phyloP scores from a whole-genome alignment of 2,797 vertebrate genomes.

The Graptemys geographica region DNA sequence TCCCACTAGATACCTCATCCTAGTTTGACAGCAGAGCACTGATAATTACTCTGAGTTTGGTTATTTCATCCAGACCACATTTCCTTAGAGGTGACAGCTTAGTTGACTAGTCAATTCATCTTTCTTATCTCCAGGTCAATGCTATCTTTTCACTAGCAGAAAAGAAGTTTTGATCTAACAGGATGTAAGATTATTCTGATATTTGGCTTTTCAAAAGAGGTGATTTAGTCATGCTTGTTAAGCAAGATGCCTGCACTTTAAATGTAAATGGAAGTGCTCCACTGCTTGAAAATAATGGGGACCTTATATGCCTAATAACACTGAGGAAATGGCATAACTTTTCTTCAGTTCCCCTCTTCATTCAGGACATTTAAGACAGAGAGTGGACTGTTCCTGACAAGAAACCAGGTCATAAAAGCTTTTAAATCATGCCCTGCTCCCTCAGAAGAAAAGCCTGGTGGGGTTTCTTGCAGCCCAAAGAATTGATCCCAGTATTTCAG shows the following conservation, averaged over 20 bases:
- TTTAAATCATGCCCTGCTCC: no score
- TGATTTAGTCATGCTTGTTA: not conserved
- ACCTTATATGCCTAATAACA: not conserved
- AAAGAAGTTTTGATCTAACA: not conserved
- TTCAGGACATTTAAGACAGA: not conserved
- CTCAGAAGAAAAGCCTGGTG: no score
- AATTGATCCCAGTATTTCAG: no score
- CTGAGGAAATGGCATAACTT: not conserved
- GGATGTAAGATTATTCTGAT: not conserved
- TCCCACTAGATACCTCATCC: no score
- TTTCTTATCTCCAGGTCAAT: not conserved
- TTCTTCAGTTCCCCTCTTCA: not conserved
- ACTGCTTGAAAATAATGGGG: not conserved
- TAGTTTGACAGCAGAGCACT: no score
- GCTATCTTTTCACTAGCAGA: not conserved
- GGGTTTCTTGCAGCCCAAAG: no score
- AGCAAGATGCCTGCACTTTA: not conserved
- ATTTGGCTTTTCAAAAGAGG: not conserved
- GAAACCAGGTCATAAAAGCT: not conserved
- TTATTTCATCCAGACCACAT: no score
- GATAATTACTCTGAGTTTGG: no score
- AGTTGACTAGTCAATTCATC: not conserved
- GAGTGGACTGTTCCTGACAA: not conserved
- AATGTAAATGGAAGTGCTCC: not conserved
- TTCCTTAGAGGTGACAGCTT: no score